Evolutionary conservation across 2,113 vertebrate genomes (phyloP).

Genomic region (Tauraco erythrolophus): DNA sequence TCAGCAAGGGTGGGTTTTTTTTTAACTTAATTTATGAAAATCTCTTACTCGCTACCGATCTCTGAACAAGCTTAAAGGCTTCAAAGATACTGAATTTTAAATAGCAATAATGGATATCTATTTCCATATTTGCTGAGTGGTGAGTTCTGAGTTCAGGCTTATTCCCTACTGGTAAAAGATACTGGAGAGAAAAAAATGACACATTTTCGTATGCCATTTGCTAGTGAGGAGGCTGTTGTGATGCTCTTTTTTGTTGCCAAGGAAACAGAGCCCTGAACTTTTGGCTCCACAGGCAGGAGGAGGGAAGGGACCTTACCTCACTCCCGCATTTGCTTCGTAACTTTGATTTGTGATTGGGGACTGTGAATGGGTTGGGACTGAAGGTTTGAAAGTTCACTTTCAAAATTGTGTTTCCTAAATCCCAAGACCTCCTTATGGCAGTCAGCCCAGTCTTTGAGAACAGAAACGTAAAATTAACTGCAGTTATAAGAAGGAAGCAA

Average conservation of each 20-base stretch:
- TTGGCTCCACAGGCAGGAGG: not conserved
- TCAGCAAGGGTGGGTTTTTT: not conserved
- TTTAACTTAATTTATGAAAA: slow-evolving; percentile 46
- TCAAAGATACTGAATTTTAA: slow-evolving; percentile 4
- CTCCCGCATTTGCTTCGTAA: not conserved
- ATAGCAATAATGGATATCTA: not conserved
- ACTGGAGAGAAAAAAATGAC: not conserved
- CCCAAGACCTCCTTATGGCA: not conserved
- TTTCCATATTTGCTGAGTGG: slow-evolving; percentile 36
- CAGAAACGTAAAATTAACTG: not conserved
- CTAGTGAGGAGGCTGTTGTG: slow-evolving; percentile 37
- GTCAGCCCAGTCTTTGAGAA: not conserved
- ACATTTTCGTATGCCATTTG: not conserved
- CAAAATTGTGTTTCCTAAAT: not conserved
- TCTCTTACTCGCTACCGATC: not conserved
- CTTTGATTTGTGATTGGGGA: not conserved
- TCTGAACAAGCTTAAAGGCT: not conserved
- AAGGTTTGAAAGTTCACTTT: not conserved
- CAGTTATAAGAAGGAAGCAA: not conserved
- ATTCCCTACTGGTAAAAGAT: not conserved
- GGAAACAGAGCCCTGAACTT: slow-evolving; percentile 47
- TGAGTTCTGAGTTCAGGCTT: slow-evolving; percentile 15
- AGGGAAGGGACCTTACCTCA: not conserved
- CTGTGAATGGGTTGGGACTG: not conserved
- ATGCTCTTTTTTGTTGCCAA: slow-evolving; percentile 56